A percentile compares a stretch with the other conserved stretches of the same genome.
phyloP scores from a whole-genome alignment of 2,888 invertebrate species.

The Nomada flava region DNA sequence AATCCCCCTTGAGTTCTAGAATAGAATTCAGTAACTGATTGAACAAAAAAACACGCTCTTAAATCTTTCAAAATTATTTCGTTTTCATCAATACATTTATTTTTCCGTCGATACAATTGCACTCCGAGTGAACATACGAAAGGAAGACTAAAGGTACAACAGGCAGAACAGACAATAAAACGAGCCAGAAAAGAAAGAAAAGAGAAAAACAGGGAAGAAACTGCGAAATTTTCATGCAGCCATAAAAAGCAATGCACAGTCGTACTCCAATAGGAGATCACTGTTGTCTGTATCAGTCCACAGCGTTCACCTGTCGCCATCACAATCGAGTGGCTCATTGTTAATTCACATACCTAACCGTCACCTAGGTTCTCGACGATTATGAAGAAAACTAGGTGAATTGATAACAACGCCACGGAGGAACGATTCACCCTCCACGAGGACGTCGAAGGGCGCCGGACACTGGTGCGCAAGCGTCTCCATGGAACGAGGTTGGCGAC shows the following conservation, averaged over 20 bases:
- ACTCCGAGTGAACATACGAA: not conserved
- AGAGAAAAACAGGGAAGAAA: not conserved
- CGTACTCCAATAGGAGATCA: not conserved
- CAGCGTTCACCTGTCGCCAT: constrained; percentile 36
- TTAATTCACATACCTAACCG: constrained; percentile 62
- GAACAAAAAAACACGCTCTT: too few relatives aligned
- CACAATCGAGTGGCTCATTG: constrained; percentile 57
- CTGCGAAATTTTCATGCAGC: not conserved
- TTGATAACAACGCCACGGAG: constrained; percentile 68
- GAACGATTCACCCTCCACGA: constrained; percentile 67
- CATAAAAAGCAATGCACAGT: not conserved
- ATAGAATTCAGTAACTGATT: too few relatives aligned
- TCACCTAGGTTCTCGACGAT: constrained; percentile 59
- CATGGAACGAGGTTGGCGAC: constrained; percentile 69
- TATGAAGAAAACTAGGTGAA: constrained; percentile 71
- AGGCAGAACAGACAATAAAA: too few relatives aligned
- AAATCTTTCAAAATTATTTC: too few relatives aligned
- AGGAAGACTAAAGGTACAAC: not conserved
- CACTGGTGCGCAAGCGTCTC: constrained; percentile 65
- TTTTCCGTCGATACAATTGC: too few relatives aligned
- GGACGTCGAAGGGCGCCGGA: constrained; percentile 57
- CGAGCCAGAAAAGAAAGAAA: not conserved
- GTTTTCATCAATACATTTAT: too few relatives aligned
- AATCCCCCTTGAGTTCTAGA: too few relatives aligned
- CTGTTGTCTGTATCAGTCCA: constrained; percentile 4